Evolutionary conservation across 2,888 invertebrate genomes (phyloP), one percentile per base, ranked within the genome.

Genomic region (Eutolmus rufibarbis): DNA sequence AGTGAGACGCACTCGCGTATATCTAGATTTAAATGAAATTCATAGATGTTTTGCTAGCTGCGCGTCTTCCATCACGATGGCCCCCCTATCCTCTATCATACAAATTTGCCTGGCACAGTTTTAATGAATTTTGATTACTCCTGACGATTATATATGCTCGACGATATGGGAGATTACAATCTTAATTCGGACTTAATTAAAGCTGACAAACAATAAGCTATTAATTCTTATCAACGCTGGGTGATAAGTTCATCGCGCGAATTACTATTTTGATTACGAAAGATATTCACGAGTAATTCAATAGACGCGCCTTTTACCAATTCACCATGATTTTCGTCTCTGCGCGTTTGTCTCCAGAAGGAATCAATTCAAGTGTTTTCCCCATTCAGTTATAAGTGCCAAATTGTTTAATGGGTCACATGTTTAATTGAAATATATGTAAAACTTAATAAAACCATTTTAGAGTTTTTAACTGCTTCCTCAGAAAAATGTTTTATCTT

Each of bases 71-170:
- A 40, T 78, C 4, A 23, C 40, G 78, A 78, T 23, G 78, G 78
- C 56, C 8, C 76, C 14, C 9, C n/a, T 16, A 3, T 8, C 82
- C 19, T 19, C 82, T 14, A 46, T 57, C 23, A 51, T 46, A 34
- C 34, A 51, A 79, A 79, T 81, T 81, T 81, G 51, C 82, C 57
- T 66, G 57, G 37, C 57, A 56, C 66, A 51, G n/a, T 82, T 82
- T 66, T 57, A 82, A 82, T 82, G 66, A 82, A 82, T 82, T 82
- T 82, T 82, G 82, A 82, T 82, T 82, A 82, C 82, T 82, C 82
- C 57, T 82, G 66, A 82, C 82, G 56, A 66, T 82, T 82, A 57
- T 82, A 82, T 82, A 66, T 82, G 82, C 82, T 82, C 57, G n/a
- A 57, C 57, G 82, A 57, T 57, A 82, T 82, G 57, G 82, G n/a